Evolutionary conservation across 2,888 invertebrate genomes (phyloP), one percentile per base, ranked within the genome.

Genomic region (Xestia c-nigrum): DNA sequence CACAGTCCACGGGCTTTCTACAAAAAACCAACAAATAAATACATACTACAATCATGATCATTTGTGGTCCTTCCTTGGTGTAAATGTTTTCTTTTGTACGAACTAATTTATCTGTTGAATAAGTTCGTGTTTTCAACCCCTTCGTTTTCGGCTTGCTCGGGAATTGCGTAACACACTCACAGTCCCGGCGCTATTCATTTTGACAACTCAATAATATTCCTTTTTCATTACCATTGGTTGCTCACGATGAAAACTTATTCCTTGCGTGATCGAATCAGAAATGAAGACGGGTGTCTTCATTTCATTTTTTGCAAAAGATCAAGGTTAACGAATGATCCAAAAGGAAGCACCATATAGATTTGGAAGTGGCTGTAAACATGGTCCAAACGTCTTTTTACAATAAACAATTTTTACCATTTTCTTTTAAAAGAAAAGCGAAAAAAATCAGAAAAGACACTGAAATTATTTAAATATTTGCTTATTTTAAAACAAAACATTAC

Each of bases 21-120:
- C 47, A 80, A 88, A 82, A 85, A 81, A 72, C 68, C 65, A 78
- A 78, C 70, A 72, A 78, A 78, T 65, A 77, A 78, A 75, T 75
- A 75, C 72, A 75, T 75, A 75, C 72, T 57, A 67, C 55, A 71
- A 74, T 86, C 64, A 73, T 67, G 63, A 75, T 86, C 61, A 55
- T 72, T 78, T 72, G 71, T 65, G 31, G 52, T 55, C 2, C 43
- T 73, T 78, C 24, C 57, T 63, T 46, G 19, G 31, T 72, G 19
- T 50, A 46, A 67, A 72, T 31, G 59, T 69, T 72, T 78, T 65
- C 52, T n/a, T 3, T 14, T 61, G 19, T 40, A 47, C 5, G 0
- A 63, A 65, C 38, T 19, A 47, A 31, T 69, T 64, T 31, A 21
- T 61, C 16, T 38, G 5, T 16, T 19, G 14, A 3, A 14, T 38